Evolutionary conservation across 2,797 vertebrate genomes (phyloP).

Genomic region (Coilia nasus): DNA sequence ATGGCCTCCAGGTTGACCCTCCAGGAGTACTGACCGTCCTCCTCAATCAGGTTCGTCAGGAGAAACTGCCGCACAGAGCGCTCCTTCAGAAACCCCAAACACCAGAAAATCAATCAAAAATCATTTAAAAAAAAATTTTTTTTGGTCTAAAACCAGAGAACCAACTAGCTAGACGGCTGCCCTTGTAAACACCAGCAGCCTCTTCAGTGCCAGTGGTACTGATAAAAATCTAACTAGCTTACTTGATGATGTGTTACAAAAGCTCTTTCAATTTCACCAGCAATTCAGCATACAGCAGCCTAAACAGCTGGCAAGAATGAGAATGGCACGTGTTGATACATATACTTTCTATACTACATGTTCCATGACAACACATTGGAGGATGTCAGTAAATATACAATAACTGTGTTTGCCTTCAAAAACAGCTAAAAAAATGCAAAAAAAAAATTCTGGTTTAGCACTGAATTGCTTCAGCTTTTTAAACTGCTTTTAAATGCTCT

Average conservation of each 20-base stretch:
- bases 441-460: too few relatives aligned
- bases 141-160: not conserved
- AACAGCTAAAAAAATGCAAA: too few relatives aligned
- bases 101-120: not conserved
- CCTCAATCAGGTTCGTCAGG: constrained; percentile 89
- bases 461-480: too few relatives aligned
- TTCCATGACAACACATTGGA: not conserved
- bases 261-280: not conserved
- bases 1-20: constrained; percentile 90
- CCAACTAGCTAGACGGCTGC: not conserved
- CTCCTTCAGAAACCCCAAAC: constrained; percentile 71
- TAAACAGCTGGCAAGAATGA: not conserved
- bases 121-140: not conserved
- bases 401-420: too few relatives aligned
- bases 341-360: not conserved
- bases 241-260: not conserved
- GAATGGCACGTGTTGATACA: not conserved
- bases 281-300: not conserved
- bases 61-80: constrained; percentile 84
- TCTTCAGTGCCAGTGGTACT: not conserved
- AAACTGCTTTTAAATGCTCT: too few relatives aligned
- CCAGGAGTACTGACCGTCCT: constrained; percentile 82
- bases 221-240: not conserved
- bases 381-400: too few relatives aligned
- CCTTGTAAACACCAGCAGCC: not conserved